phyloP scores from a whole-genome alignment of 2,797 vertebrate genomes.

The Tokudaia muenninki region DNA sequence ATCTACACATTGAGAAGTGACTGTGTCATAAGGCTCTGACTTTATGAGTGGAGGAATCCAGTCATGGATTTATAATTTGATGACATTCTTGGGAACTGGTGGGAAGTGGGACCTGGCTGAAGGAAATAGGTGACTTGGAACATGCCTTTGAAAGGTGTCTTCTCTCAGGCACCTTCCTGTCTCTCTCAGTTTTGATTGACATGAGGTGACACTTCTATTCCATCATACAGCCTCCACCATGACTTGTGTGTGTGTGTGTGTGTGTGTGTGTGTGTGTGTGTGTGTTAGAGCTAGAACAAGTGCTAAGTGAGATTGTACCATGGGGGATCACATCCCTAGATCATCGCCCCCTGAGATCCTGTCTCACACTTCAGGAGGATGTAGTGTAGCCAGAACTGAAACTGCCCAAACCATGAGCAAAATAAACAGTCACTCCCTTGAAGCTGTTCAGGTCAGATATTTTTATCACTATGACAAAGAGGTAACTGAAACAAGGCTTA shows the following conservation, averaged over 20 bases:
- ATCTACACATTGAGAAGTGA: background rate
- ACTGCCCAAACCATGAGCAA: background rate
- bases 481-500: background rate
- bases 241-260: background rate
- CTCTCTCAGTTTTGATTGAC: background rate
- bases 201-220: background rate
- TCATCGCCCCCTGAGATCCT: background rate
- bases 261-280: background rate
- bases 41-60: background rate
- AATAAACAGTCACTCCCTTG: background rate
- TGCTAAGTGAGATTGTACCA: background rate
- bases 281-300: background rate
- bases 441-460: background rate
- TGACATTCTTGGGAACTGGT: background rate
- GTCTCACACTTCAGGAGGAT: background rate
- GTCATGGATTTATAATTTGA: background rate
- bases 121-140: background rate
- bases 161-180: background rate
- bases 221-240: background rate
- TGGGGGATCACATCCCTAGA: too few species aligned
- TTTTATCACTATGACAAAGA: background rate
- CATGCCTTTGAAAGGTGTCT: background rate
- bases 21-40: background rate
- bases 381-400: background rate
- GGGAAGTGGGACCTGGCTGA: background rate